Evolutionary conservation across 1,140 invertebrate genomes (phyloP).

Genomic region (Apis mellifera): Amel_HAv3.1 CM009944.2:3852501-3853000

Average conservation of each 20-base stretch:
- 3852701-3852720: neutral
- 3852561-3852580: too few relatives aligned
- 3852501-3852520: too few relatives aligned
- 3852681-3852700: neutral
- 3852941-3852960: neutral
- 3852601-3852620: too few relatives aligned
- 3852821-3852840: constrained; percentile 8
- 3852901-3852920: neutral
- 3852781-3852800: neutral
- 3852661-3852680: too few relatives aligned
- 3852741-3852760: constrained; percentile 1
- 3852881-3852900: neutral
- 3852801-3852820: neutral
- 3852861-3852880: neutral
- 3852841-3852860: neutral
- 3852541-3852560: too few relatives aligned
- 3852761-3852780: neutral
- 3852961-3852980: constrained; percentile 34
- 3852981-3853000: neutral
- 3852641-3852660: too few relatives aligned
- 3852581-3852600: too few relatives aligned
- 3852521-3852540: too few relatives aligned
- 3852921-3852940: constrained; percentile 29
- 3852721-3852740: too few relatives aligned
- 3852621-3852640: too few relatives aligned